Base-by-base conservation (phyloP, 2,113 vertebrate species). In the Aphelocoma coerulescens region DNA sequence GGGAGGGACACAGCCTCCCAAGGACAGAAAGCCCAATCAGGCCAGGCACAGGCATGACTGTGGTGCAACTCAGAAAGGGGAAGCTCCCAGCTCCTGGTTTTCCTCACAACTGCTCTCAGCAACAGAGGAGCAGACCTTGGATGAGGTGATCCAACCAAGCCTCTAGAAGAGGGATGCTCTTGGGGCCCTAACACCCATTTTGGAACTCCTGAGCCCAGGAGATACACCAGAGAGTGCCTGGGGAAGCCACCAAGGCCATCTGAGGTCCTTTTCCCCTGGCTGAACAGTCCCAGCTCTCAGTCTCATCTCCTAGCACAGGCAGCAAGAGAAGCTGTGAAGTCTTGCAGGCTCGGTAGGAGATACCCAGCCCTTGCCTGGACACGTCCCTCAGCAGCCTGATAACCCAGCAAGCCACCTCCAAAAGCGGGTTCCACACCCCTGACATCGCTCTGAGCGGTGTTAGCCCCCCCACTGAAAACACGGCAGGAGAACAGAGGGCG, bases 341-440 rank as follows among this genome's bases (percentile, higher is more conserved):
- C 41, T 9, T 52, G 7, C 2, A 44, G 41, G 59, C 77, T 48
- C 1, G 0, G 14, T 13, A 26, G 24, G 23, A 41, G 20, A 27
- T 4, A 63, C 4, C 11, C 39, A 57, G 2, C 37, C n/a, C 63
- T 63, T 0, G 0, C 20, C 13, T 2, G 22, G 26, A 33, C 30
- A 10, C 0, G 0, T 32, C 26, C 46, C 21, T 43, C 41, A 30
- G 49, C 44, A 89, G 63, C 46, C 66, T 54, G 28, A 2, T 4
- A 54, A 43, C 11, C 13, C 67, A 65, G 41, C 39, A 51, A 78
- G 48, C 18, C 43, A 28, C 6, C 9, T 30, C 52, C 43, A 41
- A 11, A 55, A 35, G 12, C 16, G 2, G 0, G 35, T 22, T 65
- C 22, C 51, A 43, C 23, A 12, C 9, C 16, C 4, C 14, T 4